Evolutionary conservation across 2,888 invertebrate species (phyloP).

Genomic region (Agrotis ipsilon): DNA sequence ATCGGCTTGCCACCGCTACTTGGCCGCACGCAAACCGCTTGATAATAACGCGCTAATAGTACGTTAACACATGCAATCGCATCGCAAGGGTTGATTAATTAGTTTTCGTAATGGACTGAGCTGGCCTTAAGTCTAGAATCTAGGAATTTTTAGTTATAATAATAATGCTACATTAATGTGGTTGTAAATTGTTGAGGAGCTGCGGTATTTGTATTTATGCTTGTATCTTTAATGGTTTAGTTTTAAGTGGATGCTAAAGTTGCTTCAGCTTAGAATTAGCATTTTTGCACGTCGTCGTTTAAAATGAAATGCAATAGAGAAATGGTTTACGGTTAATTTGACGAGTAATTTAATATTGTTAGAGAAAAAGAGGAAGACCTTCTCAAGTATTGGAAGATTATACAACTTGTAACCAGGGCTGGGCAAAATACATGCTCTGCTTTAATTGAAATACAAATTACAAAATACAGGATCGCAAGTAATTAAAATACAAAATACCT

Average conservation of each 20-base stretch:
- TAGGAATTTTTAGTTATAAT: constrained; percentile 50
- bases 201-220: constrained; percentile 40
- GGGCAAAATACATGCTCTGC: no score
- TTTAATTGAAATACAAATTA: no score
- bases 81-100: constrained; percentile 64
- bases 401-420: no score
- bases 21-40: constrained; percentile 65
- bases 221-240: constrained; percentile 39
- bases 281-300: constrained; percentile 10
- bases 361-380: background rate
- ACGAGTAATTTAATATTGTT: background rate
- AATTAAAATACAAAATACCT: no score
- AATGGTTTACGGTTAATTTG: background rate
- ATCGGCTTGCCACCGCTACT: constrained; percentile 62
- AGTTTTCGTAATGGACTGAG: constrained; percentile 57
- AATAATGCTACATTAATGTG: constrained; percentile 43
- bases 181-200: constrained; percentile 10
- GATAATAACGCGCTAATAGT: constrained; percentile 65
- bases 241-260: constrained; percentile 13
- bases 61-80: constrained; percentile 70
- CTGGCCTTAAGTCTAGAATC: constrained; percentile 31
- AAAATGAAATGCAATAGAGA: background rate
- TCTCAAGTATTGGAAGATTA: background rate
- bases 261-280: constrained; percentile 19
- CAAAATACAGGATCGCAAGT: no score